Base-by-base conservation (phyloP, 2,888 invertebrate genomes). In the Thelaira solivaga region DNA sequence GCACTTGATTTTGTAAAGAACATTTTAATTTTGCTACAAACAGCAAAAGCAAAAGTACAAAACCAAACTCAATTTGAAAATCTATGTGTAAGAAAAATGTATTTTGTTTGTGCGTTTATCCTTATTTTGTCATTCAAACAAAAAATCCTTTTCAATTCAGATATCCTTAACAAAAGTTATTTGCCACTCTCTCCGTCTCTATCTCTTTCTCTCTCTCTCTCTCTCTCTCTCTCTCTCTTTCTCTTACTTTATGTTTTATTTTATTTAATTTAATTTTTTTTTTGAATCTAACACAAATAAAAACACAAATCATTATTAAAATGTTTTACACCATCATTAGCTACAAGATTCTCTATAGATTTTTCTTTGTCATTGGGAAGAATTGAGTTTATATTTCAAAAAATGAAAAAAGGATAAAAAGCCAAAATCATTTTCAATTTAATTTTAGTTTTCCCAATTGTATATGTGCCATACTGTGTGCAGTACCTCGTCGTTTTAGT, bases 381-480 rank as follows among this genome's bases (percentile, higher is more conserved):
- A 75, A 75, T 61, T 74, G 67, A 67, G 74, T 73, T 73, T 73
- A 57, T 55, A 24, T 36, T 39, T 26, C 0, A 31, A 39, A 26
- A 24, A 18, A 18, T 11, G 1, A 24, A 26, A 18, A 2, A 47
- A 36, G n/a, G n/a, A n/a, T n/a, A n/a, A n/a, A n/a, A n/a, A n/a
- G n/a, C n/a, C n/a, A n/a, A n/a, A n/a, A n/a, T n/a, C n/a, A n/a
- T n/a, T 31, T 29, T 41, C 10, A 24, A 4, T 29, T 5, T 18
- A 34, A 29, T 29, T 57, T 34, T 49, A 22, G 31, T 43, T 53
- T 57, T 64, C n/a, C n/a, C n/a, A n/a, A n/a, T n/a, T n/a, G n/a
- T n/a, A 64, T 76, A 69, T 85, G 88, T 89, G 89, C 88, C 88
- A 88, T 88, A 88, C 88, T 88, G 88, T 88, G 88, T 89, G 89